Base-by-base conservation (phyloP, 2,113 vertebrate genomes). In the Silurus meridionalis region DNA sequence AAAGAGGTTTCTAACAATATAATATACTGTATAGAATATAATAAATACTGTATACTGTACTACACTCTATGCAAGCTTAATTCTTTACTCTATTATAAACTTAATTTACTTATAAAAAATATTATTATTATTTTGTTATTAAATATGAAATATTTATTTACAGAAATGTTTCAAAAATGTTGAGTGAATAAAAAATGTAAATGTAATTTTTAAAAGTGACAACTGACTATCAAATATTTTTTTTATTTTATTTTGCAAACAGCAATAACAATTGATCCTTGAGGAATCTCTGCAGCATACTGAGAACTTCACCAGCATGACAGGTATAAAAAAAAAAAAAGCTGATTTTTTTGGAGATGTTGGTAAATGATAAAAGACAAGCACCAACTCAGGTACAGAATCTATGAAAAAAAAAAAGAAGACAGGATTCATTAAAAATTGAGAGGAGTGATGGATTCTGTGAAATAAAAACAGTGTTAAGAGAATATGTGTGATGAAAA, bases 401-500 rank as follows among this genome's bases (percentile, higher is more conserved):
- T 53, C 11, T 3, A 3, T 48, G 37, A 50, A 79, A 21, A 79
- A 77, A 61, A 50, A 74, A 69, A 57, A 48, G 89, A 86, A 10
- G 90, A 78, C 86, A 53, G 17, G 82, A 55, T 90, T 92, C 93
- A 93, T 94, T 87, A 93, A 94, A 94, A 88, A 92, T 92, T 93
- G 88, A 93, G 88, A 60, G 55, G 7, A 74, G 87, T 87, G 91
- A 92, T 25, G 74, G 90, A 92, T 88, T 58, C 91, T 89, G 71
- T 17, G 4, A 91, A 91, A 90, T 13, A 85, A 90, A 90, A 82
- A 69, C 80, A 82, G 87, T 14, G 9, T 88, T 90, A 88, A 55
- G 91, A 92, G 92, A 91, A 90, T 66, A 78, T 82, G 55, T 72
- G 84, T 94, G 93, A 94, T 92, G 92, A 93, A 94, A 93, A 95